Conservation (phyloP, 2,113 vertebrate species). For the Xiphias gladius region DNA sequence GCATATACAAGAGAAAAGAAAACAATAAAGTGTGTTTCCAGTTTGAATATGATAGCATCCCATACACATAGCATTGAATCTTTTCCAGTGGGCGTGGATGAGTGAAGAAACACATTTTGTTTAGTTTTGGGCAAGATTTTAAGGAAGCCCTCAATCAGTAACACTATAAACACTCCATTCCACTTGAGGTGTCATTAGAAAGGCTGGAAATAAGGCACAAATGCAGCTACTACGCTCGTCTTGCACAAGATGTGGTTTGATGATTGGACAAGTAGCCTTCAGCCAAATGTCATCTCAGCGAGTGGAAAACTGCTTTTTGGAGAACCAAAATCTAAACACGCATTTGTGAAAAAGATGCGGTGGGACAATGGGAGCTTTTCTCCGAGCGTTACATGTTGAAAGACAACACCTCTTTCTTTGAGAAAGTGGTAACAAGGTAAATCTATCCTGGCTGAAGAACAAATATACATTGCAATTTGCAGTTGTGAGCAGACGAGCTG, state of each 20-base stretch:
- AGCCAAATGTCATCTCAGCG: conserved; percentile 70
- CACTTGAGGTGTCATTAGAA: conserved; percentile 78
- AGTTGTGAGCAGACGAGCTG: conserved; percentile 40
- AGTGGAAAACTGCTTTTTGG: conserved; percentile 73
- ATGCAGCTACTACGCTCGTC: conserved; percentile 56
- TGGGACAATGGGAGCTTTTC: conserved; percentile 63
- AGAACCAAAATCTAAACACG: conserved; percentile 75
- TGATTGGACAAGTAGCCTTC: conserved; percentile 73
- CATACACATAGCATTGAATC: conserved; percentile 51
- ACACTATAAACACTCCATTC: conserved; percentile 80
- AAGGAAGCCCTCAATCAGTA: conserved; percentile 82
- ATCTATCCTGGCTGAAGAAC: conserved; percentile 61
- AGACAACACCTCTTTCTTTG: conserved; percentile 44
- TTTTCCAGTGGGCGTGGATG: conserved; percentile 73
- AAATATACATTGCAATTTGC: conserved; percentile 77
- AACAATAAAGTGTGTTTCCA: conserved; percentile 62
- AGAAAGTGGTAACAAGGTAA: conserved; percentile 66
- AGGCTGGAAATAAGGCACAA: conserved; percentile 70
- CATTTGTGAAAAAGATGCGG: conserved; percentile 59
- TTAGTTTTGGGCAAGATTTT: conserved; percentile 78
- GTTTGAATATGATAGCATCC: conserved; percentile 69
- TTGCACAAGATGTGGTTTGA: conserved; percentile 78
- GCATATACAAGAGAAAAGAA: conserved; percentile 46
- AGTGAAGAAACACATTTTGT: conserved; percentile 81
- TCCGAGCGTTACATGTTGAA: conserved; percentile 47